Conservation (phyloP, 2,113 vertebrate species). For the Nannospalax galili region DNA sequence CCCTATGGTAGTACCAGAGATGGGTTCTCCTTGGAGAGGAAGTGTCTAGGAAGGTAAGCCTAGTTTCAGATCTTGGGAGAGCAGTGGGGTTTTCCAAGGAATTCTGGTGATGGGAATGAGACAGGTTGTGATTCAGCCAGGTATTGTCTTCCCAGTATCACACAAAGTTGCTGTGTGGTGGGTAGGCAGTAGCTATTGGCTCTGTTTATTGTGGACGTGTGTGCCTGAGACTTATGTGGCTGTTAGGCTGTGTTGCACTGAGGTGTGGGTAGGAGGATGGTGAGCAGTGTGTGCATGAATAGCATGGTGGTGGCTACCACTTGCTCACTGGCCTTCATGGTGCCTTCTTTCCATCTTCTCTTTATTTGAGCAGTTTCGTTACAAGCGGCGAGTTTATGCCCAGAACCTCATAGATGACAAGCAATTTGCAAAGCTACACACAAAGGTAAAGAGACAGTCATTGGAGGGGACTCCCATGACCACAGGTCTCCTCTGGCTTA, state of each 20-base stretch:
- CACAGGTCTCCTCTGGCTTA: neutral
- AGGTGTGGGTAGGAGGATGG: neutral
- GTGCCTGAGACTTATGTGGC: neutral
- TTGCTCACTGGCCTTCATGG: neutral
- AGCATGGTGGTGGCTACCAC: neutral
- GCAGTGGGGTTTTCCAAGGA: neutral
- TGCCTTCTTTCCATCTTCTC: neutral
- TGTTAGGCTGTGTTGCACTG: neutral
- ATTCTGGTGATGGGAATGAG: neutral
- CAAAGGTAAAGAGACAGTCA: constrained; percentile 89
- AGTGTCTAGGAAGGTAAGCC: neutral
- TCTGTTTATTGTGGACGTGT: neutral
- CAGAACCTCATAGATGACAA: constrained; percentile 96
- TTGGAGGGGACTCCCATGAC: neutral
- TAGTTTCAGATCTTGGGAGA: neutral
- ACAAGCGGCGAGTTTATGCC: constrained; percentile 97
- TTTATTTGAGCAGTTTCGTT: constrained; percentile 92
- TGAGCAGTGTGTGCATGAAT: neutral
- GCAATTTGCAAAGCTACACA: constrained; percentile 97
- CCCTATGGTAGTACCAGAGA: neutral
- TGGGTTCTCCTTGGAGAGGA: neutral
- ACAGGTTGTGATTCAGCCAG: neutral
- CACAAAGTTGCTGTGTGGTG: neutral
- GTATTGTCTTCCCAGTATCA: neutral
- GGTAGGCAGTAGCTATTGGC: neutral